These are phyloP conservation scores for Oncorhynchus kisutch DNA, from an alignment of 2,113 vertebrate genomes.

Conservation along the genomic window DNA sequence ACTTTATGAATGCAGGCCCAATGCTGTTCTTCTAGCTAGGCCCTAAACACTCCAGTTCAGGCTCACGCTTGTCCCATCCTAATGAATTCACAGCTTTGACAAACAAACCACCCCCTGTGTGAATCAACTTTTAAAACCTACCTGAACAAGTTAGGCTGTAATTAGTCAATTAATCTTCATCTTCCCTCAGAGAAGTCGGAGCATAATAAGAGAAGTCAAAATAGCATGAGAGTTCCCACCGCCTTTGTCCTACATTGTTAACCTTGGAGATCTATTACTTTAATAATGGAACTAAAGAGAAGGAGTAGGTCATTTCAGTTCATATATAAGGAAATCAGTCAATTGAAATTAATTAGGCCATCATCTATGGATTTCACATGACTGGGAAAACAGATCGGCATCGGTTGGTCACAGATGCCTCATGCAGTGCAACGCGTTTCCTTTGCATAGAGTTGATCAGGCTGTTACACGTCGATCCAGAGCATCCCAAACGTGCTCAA, in stretches of 20 bases:
- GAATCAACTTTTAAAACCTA: constrained; percentile 65
- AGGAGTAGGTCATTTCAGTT: constrained; percentile 7
- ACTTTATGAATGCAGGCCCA: background rate
- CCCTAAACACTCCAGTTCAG: background rate
- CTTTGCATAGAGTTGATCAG: too few species aligned
- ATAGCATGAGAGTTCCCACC: constrained; percentile 34
- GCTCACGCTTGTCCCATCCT: background rate
- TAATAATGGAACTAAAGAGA: constrained; percentile 55
- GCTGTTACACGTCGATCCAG: too few species aligned
- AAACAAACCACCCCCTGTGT: constrained; percentile 54
- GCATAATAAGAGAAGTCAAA: constrained; percentile 49
- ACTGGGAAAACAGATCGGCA: too few species aligned
- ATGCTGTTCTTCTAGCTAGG: background rate
- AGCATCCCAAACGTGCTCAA: too few species aligned
- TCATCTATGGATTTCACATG: too few species aligned
- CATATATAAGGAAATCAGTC: too few species aligned
- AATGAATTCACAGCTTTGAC: constrained; percentile 49
- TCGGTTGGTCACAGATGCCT: too few species aligned
- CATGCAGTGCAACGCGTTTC: too few species aligned
- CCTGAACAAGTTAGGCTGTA: constrained; percentile 61
- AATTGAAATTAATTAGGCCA: too few species aligned
- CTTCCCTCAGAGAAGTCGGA: constrained; percentile 31
- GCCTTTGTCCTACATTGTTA: constrained; percentile 57
- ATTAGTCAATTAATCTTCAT: constrained; percentile 66
- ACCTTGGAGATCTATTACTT: constrained; percentile 59